Base-by-base conservation (phyloP, 2,113 vertebrate genomes). In the Pachyramphus minor region DNA sequence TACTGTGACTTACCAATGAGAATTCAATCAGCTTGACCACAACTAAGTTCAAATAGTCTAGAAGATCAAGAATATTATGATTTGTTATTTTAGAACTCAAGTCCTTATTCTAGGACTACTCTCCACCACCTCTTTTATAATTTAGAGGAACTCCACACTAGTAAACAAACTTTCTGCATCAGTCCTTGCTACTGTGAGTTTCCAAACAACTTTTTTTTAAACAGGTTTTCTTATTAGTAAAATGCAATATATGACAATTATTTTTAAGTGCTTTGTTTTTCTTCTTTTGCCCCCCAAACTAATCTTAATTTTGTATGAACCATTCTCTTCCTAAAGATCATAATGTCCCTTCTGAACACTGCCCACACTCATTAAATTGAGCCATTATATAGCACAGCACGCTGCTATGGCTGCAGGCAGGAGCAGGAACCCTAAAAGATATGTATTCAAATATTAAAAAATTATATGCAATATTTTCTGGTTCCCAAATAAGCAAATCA, bases 401-500 rank as follows among this genome's bases (percentile, higher is more conserved):
- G 4, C 60, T 88, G 23, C 18, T 91, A 75, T 84, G 74, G 76
- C 78, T 94, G 77, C 75, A 17, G 86, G 86, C 83, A 93, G 92
- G 79, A 96, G 49, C 53, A 96, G 75, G 41, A 83, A 75, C 86
- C 78, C 78, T 95, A 62, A 71, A 90, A 84, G 1, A 62, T 64
- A 66, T 66, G 28, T 78, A 60, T 71, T 84, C 83, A 94, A 97
- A 88, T 84, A 96, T 84, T 91, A 69, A 96, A 91, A 94, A 73
- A 87, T 50, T 53, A 89, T 93, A 78, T 76, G 67, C 87, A 90
- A 81, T 96, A 91, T 97, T 91, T 97, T 96, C 90, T 97, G 62
- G 87, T 91, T 95, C 79, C 16, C 84, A 84, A 96, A 97, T 97
- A 91, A 97, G 71, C 76, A 97, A 97, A 95, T 89, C 80, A 97